Conservation (phyloP, 2,888 invertebrate genomes). For the Diaprepes abbreviatus region DNA sequence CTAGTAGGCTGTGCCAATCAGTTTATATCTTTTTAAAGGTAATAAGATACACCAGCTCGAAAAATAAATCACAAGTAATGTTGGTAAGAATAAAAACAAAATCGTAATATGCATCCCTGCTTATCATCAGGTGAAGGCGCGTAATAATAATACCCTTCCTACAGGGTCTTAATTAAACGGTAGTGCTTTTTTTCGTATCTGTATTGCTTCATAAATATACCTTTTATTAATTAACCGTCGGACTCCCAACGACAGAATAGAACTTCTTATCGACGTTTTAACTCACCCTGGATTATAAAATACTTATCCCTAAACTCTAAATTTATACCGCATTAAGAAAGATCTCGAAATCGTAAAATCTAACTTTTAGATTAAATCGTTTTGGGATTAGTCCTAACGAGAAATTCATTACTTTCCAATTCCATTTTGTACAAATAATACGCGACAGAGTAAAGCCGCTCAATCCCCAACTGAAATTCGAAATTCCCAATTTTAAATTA, state of each 20-base stretch:
- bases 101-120: too few species aligned
- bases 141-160: neutral
- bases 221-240: neutral
- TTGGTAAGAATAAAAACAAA: too few species aligned
- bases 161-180: neutral
- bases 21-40: too few species aligned
- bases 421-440: slow-evolving; percentile 40
- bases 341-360: slow-evolving; percentile 42
- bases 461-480: slow-evolving; percentile 25
- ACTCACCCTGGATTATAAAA: slow-evolving; percentile 26
- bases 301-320: slow-evolving; percentile 22
- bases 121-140: too few species aligned
- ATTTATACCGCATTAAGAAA: slow-evolving; percentile 40
- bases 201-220: neutral
- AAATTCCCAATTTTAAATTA: slow-evolving; percentile 27
- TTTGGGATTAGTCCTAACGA: slow-evolving; percentile 42
- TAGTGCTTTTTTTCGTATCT: neutral
- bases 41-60: too few species aligned
- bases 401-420: slow-evolving; percentile 46
- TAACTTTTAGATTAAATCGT: slow-evolving; percentile 47
- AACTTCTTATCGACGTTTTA: slow-evolving; percentile 1
- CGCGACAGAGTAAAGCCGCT: slow-evolving; percentile 33
- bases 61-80: too few species aligned
- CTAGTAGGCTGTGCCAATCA: too few species aligned
- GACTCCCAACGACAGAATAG: neutral